phyloP scores from a whole-genome alignment of 2,888 invertebrate genomes.

The Thecocarcelia acutangulata region DNA sequence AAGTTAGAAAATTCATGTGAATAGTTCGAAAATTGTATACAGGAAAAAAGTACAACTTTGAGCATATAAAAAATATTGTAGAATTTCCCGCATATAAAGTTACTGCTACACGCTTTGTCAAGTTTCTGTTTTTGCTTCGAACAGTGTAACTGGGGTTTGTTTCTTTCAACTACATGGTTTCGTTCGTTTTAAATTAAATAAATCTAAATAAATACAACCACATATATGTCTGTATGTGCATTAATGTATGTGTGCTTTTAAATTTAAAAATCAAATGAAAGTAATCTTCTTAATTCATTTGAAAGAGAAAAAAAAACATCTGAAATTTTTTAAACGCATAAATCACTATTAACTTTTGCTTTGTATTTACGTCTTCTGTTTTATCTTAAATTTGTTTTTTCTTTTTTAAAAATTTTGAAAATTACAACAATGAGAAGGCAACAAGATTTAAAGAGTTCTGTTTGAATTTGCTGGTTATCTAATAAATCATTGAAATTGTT shows the following conservation, averaged over 20 bases:
- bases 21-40: no score
- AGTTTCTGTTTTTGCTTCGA: no score
- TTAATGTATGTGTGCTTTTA: not conserved
- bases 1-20: no score
- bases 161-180: no score
- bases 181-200: no score
- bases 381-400: slow-evolving; percentile 18
- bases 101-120: no score
- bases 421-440: slow-evolving; percentile 20
- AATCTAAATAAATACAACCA: not conserved
- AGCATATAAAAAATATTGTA: no score
- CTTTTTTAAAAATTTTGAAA: slow-evolving; percentile 23
- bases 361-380: slow-evolving; percentile 11
- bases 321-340: slow-evolving; percentile 43
- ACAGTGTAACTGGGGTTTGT: no score
- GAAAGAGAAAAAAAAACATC: slow-evolving; percentile 8
- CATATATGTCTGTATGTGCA: not conserved
- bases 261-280: slow-evolving; percentile 12
- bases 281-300: slow-evolving; percentile 43
- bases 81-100: no score
- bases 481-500: slow-evolving; percentile 64
- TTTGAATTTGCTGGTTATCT: slow-evolving; percentile 30
- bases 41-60: no score
- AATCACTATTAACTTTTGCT: slow-evolving; percentile 44
- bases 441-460: slow-evolving; percentile 6